A percentile compares a stretch with the other conserved stretches of the same genome.
These are phyloP conservation scores for Lytechinus variegatus DNA, from an alignment of 35 echinoderm and acorn worm species.

Conservation along the genomic window DNA sequence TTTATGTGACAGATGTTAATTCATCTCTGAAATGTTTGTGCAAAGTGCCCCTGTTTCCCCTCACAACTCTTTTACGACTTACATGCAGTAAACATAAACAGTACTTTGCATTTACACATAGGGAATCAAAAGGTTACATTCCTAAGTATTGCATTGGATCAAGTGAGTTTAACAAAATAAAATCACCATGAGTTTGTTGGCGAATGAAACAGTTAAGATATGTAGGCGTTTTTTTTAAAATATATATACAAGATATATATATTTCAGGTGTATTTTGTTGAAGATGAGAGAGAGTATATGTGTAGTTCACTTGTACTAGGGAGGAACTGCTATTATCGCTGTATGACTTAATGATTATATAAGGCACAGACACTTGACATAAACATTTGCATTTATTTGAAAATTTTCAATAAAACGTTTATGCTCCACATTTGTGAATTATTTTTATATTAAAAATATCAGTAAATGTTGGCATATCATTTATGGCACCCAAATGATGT, in stretches of 20 bases:
- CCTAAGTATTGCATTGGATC: neutral
- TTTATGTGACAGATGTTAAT: neutral
- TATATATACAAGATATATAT: conserved; percentile 8
- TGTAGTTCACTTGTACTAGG: neutral
- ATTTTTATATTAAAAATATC: no score
- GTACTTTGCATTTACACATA: neutral
- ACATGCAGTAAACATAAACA: neutral
- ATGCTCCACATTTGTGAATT: no score
- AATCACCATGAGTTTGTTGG: neutral
- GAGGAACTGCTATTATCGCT: neutral
- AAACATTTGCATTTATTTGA: no score
- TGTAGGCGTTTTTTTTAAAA: neutral
- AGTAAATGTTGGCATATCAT: no score
- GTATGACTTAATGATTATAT: neutral
- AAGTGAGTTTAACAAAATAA: neutral
- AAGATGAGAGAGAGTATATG: neutral
- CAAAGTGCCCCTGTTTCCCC: neutral
- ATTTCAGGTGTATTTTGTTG: neutral
- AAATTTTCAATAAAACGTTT: no score
- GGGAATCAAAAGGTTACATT: neutral
- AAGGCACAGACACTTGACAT: no score
- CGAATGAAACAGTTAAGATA: neutral
- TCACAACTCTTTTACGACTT: neutral
- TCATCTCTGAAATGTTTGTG: neutral
- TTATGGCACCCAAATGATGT: no score